Conservation (phyloP, 2,888 invertebrate genomes). For the Cosmia trapezina region DNA sequence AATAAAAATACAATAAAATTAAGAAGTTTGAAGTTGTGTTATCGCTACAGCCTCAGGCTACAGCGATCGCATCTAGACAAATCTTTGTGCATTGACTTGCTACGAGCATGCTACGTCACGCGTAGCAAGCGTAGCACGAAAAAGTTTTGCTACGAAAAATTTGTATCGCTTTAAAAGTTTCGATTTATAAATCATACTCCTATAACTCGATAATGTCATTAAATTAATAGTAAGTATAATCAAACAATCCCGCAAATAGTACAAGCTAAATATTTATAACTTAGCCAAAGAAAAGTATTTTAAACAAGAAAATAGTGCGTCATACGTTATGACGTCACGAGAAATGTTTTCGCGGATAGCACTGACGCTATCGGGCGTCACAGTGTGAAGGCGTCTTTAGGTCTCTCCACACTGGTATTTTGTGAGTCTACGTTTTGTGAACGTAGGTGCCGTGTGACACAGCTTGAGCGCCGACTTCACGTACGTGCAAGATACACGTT, state of each 20-base stretch:
- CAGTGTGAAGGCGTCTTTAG: conserved; percentile 51
- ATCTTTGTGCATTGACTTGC: conserved; percentile 4
- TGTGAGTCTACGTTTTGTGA: background rate
- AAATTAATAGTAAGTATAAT: background rate
- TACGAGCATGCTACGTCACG: conserved; percentile 34
- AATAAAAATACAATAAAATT: background rate
- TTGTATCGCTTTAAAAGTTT: background rate
- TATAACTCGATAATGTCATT: conserved; percentile 16
- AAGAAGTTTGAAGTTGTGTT: background rate
- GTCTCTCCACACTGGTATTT: conserved; percentile 18
- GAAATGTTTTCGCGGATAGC: conserved; percentile 27
- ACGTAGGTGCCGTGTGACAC: conserved; percentile 26
- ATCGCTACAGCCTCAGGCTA: too few species aligned
- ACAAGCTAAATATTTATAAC: conserved; percentile 44
- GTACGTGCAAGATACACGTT: background rate
- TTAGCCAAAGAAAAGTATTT: conserved; percentile 21
- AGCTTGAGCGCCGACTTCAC: conserved; percentile 1
- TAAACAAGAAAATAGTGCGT: conserved; percentile 32
- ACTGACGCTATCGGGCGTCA: conserved; percentile 44
- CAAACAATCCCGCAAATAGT: conserved; percentile 19
- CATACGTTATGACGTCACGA: conserved; percentile 36
- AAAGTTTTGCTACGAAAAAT: conserved; percentile 40
- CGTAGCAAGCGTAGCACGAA: conserved; percentile 46
- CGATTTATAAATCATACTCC: conserved; percentile 6
- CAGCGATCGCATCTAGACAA: background rate